Evolutionary conservation across 2,888 invertebrate species (phyloP), one percentile per base, ranked within the genome.

Genomic region (Philopedon plagiatum): DNA sequence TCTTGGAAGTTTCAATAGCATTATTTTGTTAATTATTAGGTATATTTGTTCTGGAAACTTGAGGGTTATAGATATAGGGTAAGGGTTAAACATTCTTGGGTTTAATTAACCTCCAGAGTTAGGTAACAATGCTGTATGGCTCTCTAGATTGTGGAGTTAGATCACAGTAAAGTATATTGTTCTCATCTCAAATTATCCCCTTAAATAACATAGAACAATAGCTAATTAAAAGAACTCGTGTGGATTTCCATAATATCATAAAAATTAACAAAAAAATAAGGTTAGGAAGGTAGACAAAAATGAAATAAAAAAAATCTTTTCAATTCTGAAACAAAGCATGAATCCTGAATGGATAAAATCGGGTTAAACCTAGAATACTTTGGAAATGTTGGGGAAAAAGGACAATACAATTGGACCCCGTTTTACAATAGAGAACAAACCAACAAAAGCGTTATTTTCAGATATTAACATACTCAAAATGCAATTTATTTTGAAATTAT

Each of bases 11-110:
- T 60, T 61, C 26, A 46, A 46, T 61, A 13, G 13, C 46, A 29
- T 46, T 46, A 60, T 19, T 29, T 51, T 29, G 61, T 61, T 46
- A 61, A 44, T 44, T 44, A 61, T 44, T 19, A 61, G 46, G 61
- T 44, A 41, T 60, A 60, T 29, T 61, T 61, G 32, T 44, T 46
- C 11, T 29, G 21, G 29, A 46, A 61, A 61, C 29, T 61, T 61
- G 18, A 44, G 29, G 61, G 29, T 44, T 61, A 61, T 61, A 29
- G 44, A 46, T 61, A n/a, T n/a, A 41, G 61, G 61, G 15, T 29
- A 41, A 61, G 61, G 23, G 61, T 61, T 61, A 44, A 44, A 46
- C 46, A 29, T 29, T 5, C 44, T 26, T 7, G n/a, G 19, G 41
- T 44, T 44, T 39, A 61, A 61, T 61, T 29, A 51, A 51, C 51